phyloP scores from a whole-genome alignment of 1,140 invertebrate species.

The Sarcophaga peregrina region DNA sequence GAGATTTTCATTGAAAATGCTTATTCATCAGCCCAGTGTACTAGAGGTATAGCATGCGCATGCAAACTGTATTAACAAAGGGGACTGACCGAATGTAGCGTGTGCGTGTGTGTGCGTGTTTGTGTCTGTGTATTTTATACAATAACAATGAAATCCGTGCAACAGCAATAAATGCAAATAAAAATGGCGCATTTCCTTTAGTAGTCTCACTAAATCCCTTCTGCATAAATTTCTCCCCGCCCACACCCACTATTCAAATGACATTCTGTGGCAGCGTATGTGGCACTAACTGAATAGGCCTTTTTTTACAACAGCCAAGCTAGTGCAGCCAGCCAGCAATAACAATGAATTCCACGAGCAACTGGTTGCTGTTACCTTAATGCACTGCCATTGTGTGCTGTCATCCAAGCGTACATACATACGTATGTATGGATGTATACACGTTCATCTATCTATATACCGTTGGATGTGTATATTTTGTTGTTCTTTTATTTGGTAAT shows the following conservation, averaged over 20 bases:
- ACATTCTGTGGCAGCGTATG: too few relatives aligned
- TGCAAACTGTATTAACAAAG: too few relatives aligned
- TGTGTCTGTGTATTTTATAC: too few relatives aligned
- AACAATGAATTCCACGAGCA: background rate
- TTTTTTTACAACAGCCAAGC: too few relatives aligned
- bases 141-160: constrained; percentile 35
- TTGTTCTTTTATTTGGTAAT: background rate
- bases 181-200: constrained; percentile 30
- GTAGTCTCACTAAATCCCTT: background rate
- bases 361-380: background rate
- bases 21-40: too few relatives aligned
- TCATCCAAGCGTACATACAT: too few relatives aligned
- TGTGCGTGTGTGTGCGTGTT: background rate
- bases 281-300: too few relatives aligned
- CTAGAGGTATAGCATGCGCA: too few relatives aligned
- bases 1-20: too few relatives aligned
- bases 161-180: constrained; percentile 21
- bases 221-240: background rate
- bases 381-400: background rate
- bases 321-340: background rate
- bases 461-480: background rate
- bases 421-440: too few relatives aligned
- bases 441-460: background rate
- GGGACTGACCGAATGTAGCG: too few relatives aligned
- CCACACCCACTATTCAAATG: background rate